Evolutionary conservation across 2,888 invertebrate species (phyloP).

Genomic region (Cancer borealis): DNA sequence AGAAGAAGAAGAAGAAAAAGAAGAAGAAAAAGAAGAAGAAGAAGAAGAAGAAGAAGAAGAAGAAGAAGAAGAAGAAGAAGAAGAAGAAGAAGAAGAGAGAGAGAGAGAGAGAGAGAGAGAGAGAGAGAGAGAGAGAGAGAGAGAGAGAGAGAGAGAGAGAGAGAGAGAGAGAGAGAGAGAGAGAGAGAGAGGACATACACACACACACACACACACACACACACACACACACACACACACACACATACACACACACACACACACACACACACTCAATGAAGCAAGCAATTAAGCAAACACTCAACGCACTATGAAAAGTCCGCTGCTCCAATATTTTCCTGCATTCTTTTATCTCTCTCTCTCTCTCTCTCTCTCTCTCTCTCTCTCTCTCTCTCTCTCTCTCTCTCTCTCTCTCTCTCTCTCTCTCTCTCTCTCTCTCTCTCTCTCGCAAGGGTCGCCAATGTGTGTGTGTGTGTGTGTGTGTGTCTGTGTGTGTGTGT

Average conservation of each 20-base stretch:
- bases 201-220: neutral
- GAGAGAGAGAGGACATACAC: neutral
- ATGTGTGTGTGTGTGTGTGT: neutral
- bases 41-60: neutral
- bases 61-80: neutral
- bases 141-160: too few relatives aligned
- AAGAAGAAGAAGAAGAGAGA: too few relatives aligned
- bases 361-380: neutral
- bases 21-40: too few relatives aligned
- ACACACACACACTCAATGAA: neutral
- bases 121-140: neutral
- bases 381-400: slow-evolving; percentile 1
- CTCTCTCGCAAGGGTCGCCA: neutral
- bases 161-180: neutral
- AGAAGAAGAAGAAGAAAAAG: neutral
- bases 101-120: too few relatives aligned
- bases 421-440: neutral
- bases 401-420: slow-evolving; percentile 1
- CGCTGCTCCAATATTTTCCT: neutral
- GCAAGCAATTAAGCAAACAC: neutral
- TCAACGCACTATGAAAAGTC: neutral
- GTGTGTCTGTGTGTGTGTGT: too few relatives aligned
- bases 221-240: neutral
- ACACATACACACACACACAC: neutral
- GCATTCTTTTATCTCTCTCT: neutral